Evolutionary conservation across 2,888 invertebrate genomes (phyloP).

Genomic region (Drosophila emarginata): DNA sequence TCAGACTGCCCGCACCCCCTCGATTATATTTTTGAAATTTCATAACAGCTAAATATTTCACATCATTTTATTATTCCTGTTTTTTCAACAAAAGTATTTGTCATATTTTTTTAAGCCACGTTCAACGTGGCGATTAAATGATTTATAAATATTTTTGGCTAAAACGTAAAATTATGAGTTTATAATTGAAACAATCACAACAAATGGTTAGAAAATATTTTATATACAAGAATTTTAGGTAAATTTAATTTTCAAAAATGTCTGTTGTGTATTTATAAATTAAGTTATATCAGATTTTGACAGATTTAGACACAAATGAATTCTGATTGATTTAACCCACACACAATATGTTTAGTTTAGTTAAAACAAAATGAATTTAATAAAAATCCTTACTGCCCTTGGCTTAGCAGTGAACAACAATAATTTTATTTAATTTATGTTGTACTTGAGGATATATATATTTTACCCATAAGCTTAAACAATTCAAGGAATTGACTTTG

Average conservation of each 20-base stretch:
- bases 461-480: background rate
- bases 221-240: background rate
- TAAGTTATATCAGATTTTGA: background rate
- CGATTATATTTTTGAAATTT: constrained; percentile 8
- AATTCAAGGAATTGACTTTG: too few species aligned
- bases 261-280: background rate
- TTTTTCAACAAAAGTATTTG: constrained; percentile 27
- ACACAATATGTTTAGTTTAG: too few species aligned
- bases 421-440: background rate
- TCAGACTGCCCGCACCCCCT: background rate
- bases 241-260: background rate
- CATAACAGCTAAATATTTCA: constrained; percentile 19
- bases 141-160: constrained; percentile 43
- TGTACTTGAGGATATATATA: background rate
- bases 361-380: too few species aligned
- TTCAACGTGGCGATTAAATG: constrained; percentile 35
- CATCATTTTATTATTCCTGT: constrained; percentile 6
- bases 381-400: too few species aligned
- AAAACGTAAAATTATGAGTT: background rate
- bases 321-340: background rate
- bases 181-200: background rate
- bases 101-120: constrained; percentile 26
- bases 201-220: background rate
- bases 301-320: background rate
- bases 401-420: background rate